phyloP scores from a whole-genome alignment of 2,113 vertebrate species.

The Sitta europaea region DNA sequence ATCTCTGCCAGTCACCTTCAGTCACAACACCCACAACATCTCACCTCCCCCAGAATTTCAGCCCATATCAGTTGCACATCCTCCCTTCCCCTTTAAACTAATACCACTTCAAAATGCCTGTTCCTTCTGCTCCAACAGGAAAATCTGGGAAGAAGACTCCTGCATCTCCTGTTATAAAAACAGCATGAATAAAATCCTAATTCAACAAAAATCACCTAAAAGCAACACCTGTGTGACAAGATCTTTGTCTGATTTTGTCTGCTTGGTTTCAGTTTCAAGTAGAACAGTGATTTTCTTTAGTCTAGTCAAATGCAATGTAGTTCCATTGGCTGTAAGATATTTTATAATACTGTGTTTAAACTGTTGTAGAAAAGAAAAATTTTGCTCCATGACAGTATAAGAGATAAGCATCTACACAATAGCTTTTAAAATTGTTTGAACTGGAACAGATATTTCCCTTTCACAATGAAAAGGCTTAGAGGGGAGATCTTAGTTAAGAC shows the following conservation, averaged over 20 bases:
- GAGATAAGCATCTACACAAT: not conserved
- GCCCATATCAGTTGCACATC: no score
- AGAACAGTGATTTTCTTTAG: not conserved
- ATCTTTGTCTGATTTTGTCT: not conserved
- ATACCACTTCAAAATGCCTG: not conserved
- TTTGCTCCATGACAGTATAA: not conserved
- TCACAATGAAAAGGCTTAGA: not conserved
- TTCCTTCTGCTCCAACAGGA: not conserved
- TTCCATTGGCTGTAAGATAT: not conserved
- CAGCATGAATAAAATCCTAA: not conserved
- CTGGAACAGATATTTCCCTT: not conserved
- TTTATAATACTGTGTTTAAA: not conserved
- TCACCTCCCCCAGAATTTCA: not conserved
- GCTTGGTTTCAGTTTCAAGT: not conserved
- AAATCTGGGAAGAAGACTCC: not conserved
- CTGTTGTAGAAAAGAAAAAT: not conserved
- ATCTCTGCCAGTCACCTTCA: not conserved
- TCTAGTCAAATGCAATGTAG: not conserved
- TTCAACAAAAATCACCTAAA: not conserved
- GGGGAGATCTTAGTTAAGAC: not conserved
- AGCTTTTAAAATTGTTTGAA: not conserved
- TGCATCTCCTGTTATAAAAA: not conserved
- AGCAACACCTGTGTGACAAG: not conserved
- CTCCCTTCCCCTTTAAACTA: not conserved
- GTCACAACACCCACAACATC: not conserved